These are phyloP conservation scores for Tetraneura akinire DNA, from an alignment of 1,140 invertebrate genomes.

Conservation along the genomic window DNA sequence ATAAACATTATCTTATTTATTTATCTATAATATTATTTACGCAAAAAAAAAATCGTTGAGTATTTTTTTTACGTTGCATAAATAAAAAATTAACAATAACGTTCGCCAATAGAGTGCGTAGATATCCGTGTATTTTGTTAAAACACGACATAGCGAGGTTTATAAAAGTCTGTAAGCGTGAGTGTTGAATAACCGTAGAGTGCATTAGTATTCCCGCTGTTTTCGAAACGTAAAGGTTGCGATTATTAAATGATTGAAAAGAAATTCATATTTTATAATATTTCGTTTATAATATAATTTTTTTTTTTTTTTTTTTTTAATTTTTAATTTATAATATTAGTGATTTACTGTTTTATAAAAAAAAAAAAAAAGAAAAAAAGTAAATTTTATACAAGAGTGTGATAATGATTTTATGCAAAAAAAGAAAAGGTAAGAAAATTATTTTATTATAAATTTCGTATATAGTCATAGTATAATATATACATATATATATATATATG, in stretches of 20 bases:
- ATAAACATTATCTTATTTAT: too few species aligned
- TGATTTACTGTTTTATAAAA: too few species aligned
- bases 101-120: constrained; percentile 39
- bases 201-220: constrained; percentile 24
- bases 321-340: too few species aligned
- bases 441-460: too few species aligned
- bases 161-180: neutral
- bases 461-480: too few species aligned
- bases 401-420: constrained; percentile 38
- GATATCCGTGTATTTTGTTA: constrained; percentile 14
- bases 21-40: too few species aligned
- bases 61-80: neutral
- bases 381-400: neutral
- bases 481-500: too few species aligned
- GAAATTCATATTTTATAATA: too few species aligned
- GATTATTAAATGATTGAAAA: neutral
- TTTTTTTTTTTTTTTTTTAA: neutral
- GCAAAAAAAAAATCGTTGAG: too few species aligned
- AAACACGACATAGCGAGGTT: neutral
- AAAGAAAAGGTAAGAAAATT: constrained; percentile 23
- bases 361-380: neutral
- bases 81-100: neutral
- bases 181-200: neutral
- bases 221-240: constrained; percentile 28
- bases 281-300: neutral